phyloP scores from a whole-genome alignment of 2,113 vertebrate species.

The Podarcis raffonei region DNA sequence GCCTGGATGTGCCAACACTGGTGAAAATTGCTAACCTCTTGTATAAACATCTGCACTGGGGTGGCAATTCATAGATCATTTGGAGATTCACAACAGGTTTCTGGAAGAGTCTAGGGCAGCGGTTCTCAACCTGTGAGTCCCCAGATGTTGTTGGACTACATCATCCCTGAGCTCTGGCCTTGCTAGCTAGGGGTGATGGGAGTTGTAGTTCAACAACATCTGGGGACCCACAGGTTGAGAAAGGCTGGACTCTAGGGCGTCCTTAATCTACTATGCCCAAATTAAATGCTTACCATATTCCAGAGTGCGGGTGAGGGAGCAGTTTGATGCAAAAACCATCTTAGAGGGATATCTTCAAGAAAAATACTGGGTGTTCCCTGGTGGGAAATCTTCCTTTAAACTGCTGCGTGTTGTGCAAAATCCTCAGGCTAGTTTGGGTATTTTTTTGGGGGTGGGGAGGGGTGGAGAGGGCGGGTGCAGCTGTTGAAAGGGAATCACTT shows the following conservation, averaged over 20 bases:
- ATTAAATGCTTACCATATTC: not conserved
- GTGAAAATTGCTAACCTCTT: not conserved
- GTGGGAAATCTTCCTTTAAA: not conserved
- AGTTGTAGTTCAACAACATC: no score
- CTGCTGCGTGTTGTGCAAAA: not conserved
- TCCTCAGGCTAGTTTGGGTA: not conserved
- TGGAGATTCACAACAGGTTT: not conserved
- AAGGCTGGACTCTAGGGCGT: not conserved
- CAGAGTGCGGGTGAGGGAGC: not conserved
- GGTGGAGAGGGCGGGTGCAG: no score
- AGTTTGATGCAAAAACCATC: not conserved
- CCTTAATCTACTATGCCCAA: not conserved
- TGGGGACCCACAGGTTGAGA: no score
- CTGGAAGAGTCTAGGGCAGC: not conserved
- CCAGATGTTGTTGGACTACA: no score
- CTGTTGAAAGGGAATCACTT: not conserved
- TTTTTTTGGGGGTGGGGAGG: not conserved
- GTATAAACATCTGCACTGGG: not conserved
- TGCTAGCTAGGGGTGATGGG: no score
- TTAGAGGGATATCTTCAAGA: not conserved
- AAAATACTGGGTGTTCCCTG: not conserved
- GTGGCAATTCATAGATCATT: not conserved
- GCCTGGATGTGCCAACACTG: not conserved
- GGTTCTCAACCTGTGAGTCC: no score
- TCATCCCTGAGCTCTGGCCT: no score